Evolutionary conservation across 2,888 invertebrate genomes (phyloP).

Genomic region (Zootermopsis nevadensis): DNA sequence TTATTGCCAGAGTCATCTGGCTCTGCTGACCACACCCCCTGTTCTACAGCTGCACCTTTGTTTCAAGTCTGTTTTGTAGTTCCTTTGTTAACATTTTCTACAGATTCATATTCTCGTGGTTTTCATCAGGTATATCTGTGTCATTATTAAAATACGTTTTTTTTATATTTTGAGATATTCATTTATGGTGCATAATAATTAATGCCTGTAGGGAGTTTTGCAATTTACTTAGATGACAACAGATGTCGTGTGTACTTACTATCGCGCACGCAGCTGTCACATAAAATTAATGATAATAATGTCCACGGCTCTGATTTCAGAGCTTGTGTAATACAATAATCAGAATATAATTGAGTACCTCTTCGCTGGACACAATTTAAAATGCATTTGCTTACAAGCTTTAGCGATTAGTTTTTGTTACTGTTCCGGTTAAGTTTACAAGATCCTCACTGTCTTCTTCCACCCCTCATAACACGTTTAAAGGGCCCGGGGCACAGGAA

Average conservation of each 20-base stretch:
- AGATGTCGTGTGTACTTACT: background rate
- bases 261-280: slow-evolving; percentile 15
- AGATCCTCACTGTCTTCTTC: background rate
- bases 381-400: slow-evolving; percentile 11
- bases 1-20: slow-evolving; percentile 21
- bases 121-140: background rate
- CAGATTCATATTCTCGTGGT: background rate
- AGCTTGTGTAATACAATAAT: slow-evolving; percentile 12
- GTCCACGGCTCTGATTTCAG: background rate
- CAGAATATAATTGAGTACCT: background rate
- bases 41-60: background rate
- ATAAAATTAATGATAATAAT: background rate
- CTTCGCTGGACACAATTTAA: background rate
- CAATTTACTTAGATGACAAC: slow-evolving; percentile 8
- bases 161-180: background rate
- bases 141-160: background rate
- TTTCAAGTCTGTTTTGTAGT: background rate
- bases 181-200: slow-evolving; percentile 24
- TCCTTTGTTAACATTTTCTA: background rate
- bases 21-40: background rate
- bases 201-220: background rate
- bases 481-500: background rate
- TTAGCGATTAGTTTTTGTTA: slow-evolving; percentile 13
- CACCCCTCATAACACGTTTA: slow-evolving; percentile 6
- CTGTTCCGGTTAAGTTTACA: background rate